Conservation (phyloP, 2,888 invertebrate genomes). For the Phalangium opilio region DNA sequence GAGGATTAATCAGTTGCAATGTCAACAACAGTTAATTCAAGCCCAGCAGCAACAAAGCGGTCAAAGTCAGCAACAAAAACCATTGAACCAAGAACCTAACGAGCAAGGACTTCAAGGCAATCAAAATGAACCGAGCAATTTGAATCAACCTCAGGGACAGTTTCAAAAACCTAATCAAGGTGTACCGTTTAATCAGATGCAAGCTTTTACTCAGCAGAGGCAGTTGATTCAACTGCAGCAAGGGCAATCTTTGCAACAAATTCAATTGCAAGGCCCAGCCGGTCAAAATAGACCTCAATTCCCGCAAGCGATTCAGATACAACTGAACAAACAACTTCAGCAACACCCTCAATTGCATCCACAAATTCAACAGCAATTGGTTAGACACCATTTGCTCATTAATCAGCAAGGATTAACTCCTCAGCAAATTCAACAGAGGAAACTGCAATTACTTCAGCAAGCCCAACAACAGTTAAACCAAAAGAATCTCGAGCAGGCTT, state of each 20-base stretch:
- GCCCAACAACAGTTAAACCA: background rate
- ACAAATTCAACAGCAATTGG: background rate
- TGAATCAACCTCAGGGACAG: no score
- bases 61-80: no score
- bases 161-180: no score
- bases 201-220: no score
- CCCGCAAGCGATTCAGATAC: background rate
- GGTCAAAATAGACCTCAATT: background rate
- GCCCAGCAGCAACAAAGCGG: no score
- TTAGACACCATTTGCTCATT: background rate
- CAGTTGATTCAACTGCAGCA: background rate
- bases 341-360: background rate
- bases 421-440: conserved; percentile 1
- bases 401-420: conserved; percentile 2
- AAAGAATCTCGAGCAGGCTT: no score
- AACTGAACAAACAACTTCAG: conserved; percentile 2
- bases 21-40: conserved; percentile 8
- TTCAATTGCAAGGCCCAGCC: background rate
- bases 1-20: conserved; percentile 4
- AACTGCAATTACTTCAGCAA: conserved; percentile 1
- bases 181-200: no score
- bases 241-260: background rate
- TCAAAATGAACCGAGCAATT: no score
- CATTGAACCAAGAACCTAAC: no score
- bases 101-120: no score